These are phyloP conservation scores for Syngnathus scovelli DNA, from an alignment of 2,113 vertebrate genomes.

Conservation along the genomic window DNA sequence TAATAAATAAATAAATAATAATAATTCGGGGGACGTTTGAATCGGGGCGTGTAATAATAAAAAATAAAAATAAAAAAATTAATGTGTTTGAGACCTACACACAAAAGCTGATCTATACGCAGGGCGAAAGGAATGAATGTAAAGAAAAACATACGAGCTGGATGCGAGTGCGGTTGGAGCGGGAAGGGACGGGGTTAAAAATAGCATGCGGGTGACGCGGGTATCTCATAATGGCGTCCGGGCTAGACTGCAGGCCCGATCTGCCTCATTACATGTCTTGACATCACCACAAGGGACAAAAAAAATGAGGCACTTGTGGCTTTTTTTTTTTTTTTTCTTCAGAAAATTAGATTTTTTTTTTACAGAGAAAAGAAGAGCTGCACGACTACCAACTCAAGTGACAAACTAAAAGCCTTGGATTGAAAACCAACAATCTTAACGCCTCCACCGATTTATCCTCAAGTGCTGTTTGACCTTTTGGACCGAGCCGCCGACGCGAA, in stretches of 20 bases:
- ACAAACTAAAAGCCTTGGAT: background rate
- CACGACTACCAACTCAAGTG: background rate
- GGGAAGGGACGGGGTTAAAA: slow-evolving; percentile 54
- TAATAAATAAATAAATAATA: no score
- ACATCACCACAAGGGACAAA: slow-evolving; percentile 34
- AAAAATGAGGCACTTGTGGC: no score
- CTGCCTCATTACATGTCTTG: slow-evolving; percentile 35
- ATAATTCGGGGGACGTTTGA: slow-evolving; percentile 2
- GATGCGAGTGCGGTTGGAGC: slow-evolving; percentile 35
- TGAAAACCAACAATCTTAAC: background rate
- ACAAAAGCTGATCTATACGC: slow-evolving; percentile 11
- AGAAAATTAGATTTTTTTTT: no score
- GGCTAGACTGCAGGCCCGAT: slow-evolving; percentile 40
- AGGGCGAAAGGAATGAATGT: slow-evolving; percentile 20
- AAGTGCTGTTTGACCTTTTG: slow-evolving; percentile 1
- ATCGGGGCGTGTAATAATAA: slow-evolving; percentile 45
- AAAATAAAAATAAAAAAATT: slow-evolving; percentile 6
- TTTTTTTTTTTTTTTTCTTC: background rate
- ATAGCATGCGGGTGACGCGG: slow-evolving; percentile 52
- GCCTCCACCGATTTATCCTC: background rate
- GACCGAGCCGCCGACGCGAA: background rate
- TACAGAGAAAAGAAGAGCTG: background rate
- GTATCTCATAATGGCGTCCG: slow-evolving; percentile 61
- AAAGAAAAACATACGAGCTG: slow-evolving; percentile 20
- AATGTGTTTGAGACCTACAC: slow-evolving; percentile 37